These are phyloP conservation scores for Netelia inedita DNA, from an alignment of 2,888 invertebrate genomes.

Conservation along the genomic window DNA sequence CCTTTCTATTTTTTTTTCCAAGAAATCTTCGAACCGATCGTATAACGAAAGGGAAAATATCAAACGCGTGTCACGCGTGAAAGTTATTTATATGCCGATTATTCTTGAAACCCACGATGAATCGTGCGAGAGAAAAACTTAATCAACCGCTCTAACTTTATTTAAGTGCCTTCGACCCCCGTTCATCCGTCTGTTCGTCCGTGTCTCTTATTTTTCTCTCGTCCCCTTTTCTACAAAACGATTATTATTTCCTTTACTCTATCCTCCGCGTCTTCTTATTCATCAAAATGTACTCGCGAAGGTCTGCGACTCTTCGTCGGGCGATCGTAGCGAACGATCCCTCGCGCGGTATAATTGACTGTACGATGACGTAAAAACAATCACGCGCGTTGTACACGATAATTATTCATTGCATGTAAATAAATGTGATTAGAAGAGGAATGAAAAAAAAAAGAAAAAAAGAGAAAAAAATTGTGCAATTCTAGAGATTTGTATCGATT, in stretches of 20 bases:
- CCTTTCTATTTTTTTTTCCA: constrained; percentile 26
- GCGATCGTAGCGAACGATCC: constrained; percentile 20
- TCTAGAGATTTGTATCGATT: constrained; percentile 37
- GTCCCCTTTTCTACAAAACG: not conserved
- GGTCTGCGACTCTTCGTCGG: constrained; percentile 24
- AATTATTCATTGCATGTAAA: constrained; percentile 56
- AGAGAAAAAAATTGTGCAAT: constrained; percentile 18
- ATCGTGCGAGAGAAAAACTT: constrained; percentile 29
- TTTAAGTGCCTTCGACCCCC: constrained; percentile 64
- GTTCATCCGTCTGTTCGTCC: constrained; percentile 23
- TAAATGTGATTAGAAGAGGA: constrained; percentile 37
- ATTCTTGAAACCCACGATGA: not conserved
- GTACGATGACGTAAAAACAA: constrained; percentile 40
- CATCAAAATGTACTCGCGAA: constrained; percentile 34
- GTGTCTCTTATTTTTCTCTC: not conserved
- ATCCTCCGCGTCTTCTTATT: not conserved
- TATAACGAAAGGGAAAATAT: constrained; percentile 12
- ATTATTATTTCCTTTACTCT: constrained; percentile 21
- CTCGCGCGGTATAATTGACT: constrained; percentile 53
- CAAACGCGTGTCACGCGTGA: constrained; percentile 26
- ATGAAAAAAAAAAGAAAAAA: constrained; percentile 2
- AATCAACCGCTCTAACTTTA: constrained; percentile 44
- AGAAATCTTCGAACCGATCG: constrained; percentile 41
- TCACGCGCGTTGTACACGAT: constrained; percentile 39
- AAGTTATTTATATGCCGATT: constrained; percentile 45